These are phyloP conservation scores for Nemopilema nomurai DNA, from an alignment of 30 jellyfish, hydroid and myxozoan genomes.

Conservation along the genomic window DNA sequence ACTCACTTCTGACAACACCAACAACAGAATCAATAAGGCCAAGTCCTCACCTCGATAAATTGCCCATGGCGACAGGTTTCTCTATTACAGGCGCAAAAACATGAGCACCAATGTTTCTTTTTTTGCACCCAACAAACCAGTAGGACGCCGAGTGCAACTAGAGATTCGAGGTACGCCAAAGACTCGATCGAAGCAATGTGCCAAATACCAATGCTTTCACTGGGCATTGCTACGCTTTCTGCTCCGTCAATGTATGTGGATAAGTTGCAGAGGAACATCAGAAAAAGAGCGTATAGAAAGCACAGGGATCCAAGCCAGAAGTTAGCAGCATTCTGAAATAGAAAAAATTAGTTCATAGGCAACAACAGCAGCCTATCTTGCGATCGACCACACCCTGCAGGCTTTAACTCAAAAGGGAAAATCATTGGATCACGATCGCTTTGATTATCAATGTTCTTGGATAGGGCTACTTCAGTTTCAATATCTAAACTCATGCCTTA, in stretches of 20 bases:
- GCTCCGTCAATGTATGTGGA: neutral
- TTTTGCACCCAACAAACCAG: neutral
- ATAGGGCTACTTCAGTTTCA: no score
- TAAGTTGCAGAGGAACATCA: neutral
- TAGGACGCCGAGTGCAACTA: neutral
- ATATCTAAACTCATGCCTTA: no score
- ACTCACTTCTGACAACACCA: no score
- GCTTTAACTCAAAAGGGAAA: no score
- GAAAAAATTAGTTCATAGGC: no score
- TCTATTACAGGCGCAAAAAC: neutral
- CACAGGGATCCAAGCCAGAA: neutral
- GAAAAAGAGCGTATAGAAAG: neutral
- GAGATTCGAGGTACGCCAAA: neutral
- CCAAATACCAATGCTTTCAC: neutral
- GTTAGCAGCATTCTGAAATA: neutral
- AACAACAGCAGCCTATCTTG: no score
- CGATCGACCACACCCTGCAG: no score
- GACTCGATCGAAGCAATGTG: neutral
- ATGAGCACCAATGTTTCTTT: neutral
- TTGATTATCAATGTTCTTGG: no score
- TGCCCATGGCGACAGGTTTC: neutral
- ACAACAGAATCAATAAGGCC: no score
- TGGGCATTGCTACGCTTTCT: neutral
- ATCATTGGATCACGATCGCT: no score
- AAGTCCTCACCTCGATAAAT: neutral